Evolutionary conservation across 2,888 invertebrate genomes (phyloP), one percentile per base, ranked within the genome.

Genomic region (Heliconius charithonia): DNA sequence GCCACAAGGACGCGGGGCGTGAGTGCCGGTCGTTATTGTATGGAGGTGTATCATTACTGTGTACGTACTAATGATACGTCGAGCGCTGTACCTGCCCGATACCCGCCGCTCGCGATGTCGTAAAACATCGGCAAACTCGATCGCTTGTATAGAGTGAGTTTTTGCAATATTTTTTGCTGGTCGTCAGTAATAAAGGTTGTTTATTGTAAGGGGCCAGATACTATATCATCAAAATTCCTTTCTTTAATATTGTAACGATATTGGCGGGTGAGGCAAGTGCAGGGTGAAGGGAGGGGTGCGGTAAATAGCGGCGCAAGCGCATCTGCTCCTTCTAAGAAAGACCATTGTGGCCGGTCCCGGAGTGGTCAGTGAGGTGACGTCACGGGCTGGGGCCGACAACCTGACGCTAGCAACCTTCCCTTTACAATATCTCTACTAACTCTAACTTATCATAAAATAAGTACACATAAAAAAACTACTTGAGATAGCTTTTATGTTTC

Each of bases 291-390:
- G 87, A 87, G 87, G 87, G 89, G 86, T 82, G 87, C 87, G 88
- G 89, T 86, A 89, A 91, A 91, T 90, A 91, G 91, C 89, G 90
- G 90, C 91, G 89, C 90, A 85, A 86, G 90, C 91, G 92, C 93
- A 93, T 93, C 93, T 92, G 94, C 93, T 93, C 91, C 91, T 94
- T 94, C 93, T 92, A 87, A 93, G 94, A 93, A 94, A 93, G 93
- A 89, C 93, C 91, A 92, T 92, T 93, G 92, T 93, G 93, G 90
- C 91, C 90, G 90, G 90, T 90, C 91, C 90, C 90, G 88, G 87
- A 92, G 92, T 92, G 93, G 93, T 93, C 93, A 93, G 93, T 92
- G 90, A 89, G 91, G 88, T 94, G 93, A 94, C 94, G 95, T 95
- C 94, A 95, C 94, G 88, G 91, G 91, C 88, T 86, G 91, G 91